Evolutionary conservation across 2,888 invertebrate genomes (phyloP).

Genomic region (Heliconius aoede): DNA sequence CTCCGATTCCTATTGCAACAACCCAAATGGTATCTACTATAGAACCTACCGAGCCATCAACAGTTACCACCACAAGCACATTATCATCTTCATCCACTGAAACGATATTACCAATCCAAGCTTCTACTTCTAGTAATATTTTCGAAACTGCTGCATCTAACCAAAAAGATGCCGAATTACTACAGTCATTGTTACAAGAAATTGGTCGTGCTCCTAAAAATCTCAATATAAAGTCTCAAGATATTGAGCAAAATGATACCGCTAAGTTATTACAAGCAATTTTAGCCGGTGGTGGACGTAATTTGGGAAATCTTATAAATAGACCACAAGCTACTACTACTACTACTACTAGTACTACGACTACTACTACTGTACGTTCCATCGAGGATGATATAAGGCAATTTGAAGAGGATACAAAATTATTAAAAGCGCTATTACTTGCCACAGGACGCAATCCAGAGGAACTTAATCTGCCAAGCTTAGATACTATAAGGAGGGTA

Average conservation of each 20-base stretch:
- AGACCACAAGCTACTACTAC: slow-evolving; percentile 60
- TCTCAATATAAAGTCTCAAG: slow-evolving; percentile 57
- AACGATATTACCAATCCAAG: slow-evolving; percentile 45
- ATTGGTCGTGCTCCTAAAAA: slow-evolving; percentile 73
- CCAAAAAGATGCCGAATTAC: slow-evolving; percentile 63
- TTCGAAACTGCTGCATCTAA: slow-evolving; percentile 62
- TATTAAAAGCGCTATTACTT: slow-evolving; percentile 74
- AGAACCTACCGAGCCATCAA: slow-evolving; percentile 49
- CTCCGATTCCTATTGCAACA: slow-evolving; percentile 24
- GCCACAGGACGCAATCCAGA: slow-evolving; percentile 75
- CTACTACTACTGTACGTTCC: slow-evolving; percentile 63
- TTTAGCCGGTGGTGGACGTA: slow-evolving; percentile 62
- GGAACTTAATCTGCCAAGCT: slow-evolving; percentile 68
- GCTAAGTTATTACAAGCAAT: slow-evolving; percentile 68
- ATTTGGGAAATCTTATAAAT: slow-evolving; percentile 53
- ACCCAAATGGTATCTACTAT: slow-evolving; percentile 50
- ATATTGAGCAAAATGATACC: slow-evolving; percentile 55
- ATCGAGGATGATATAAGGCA: slow-evolving; percentile 77
- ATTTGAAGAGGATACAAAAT: slow-evolving; percentile 77
- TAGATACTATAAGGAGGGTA: slow-evolving; percentile 56
- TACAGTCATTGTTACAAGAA: slow-evolving; percentile 62
- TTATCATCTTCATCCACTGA: slow-evolving; percentile 42
- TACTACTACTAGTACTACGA: slow-evolving; percentile 52
- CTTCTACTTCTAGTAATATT: slow-evolving; percentile 58
- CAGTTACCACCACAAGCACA: slow-evolving; percentile 51